These are phyloP conservation scores for Emmelina monodactyla DNA, from an alignment of 2,888 invertebrate species.

Conservation along the genomic window DNA sequence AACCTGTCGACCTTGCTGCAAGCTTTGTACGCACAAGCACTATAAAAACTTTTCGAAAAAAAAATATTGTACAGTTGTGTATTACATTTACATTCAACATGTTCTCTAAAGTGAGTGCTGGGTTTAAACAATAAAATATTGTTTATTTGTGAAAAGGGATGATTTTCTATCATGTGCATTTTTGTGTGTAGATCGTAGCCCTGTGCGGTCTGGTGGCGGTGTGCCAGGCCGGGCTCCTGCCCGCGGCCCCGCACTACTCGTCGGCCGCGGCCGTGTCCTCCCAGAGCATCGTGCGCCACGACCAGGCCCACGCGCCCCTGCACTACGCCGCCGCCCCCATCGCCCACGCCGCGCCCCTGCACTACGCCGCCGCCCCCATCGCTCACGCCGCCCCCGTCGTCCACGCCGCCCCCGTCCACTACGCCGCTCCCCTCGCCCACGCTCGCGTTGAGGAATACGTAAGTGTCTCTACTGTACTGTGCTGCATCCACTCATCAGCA, in stretches of 20 bases:
- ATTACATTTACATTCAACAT: slow-evolving; percentile 10
- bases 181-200: background rate
- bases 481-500: no score
- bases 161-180: background rate
- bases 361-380: no score
- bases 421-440: slow-evolving; percentile 24
- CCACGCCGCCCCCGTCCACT: slow-evolving; percentile 21
- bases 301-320: slow-evolving; percentile 27
- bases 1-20: slow-evolving; percentile 7
- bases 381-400: slow-evolving; percentile 17
- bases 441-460: slow-evolving; percentile 40
- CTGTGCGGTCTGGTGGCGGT: slow-evolving; percentile 34
- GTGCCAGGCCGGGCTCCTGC: slow-evolving; percentile 42
- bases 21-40: slow-evolving; percentile 3
- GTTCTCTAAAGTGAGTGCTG: slow-evolving; percentile 19
- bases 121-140: no score
- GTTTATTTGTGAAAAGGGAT: no score
- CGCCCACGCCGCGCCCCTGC: slow-evolving; percentile 19
- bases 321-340: slow-evolving; percentile 25
- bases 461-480: no score
- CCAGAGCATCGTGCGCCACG: slow-evolving; percentile 54
- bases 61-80: background rate
- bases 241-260: slow-evolving; percentile 31
- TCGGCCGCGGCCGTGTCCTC: slow-evolving; percentile 47
- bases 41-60: slow-evolving; percentile 3